Evolutionary conservation across 2,797 vertebrate genomes (phyloP).

Genomic region (Mormyrus proboscirostris): DNA sequence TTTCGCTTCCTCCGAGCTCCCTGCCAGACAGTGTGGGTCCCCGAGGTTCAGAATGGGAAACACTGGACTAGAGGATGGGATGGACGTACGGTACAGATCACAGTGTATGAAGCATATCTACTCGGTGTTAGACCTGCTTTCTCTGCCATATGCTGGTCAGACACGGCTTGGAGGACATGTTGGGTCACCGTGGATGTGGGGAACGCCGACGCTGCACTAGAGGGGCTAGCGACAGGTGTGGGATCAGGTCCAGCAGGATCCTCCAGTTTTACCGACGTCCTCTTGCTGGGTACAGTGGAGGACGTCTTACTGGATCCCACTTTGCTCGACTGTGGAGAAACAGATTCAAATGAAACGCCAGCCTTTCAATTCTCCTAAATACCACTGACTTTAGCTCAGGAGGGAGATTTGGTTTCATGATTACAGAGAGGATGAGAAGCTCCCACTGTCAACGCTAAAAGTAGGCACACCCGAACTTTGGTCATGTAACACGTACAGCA

Average conservation of each 20-base stretch:
- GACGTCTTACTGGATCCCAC: conserved; percentile 44
- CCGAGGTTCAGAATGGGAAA: neutral
- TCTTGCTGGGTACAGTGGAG: conserved; percentile 45
- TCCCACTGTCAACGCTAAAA: neutral
- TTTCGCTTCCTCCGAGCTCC: neutral
- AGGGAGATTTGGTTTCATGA: neutral
- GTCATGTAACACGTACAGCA: neutral
- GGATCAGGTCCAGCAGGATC: conserved; percentile 26
- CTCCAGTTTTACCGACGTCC: conserved; percentile 47
- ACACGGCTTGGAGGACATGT: conserved; percentile 26
- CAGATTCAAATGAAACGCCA: neutral
- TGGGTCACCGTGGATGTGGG: neutral
- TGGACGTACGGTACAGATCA: neutral
- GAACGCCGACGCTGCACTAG: neutral
- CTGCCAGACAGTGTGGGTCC: neutral
- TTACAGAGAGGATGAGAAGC: neutral
- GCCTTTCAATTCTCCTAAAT: neutral
- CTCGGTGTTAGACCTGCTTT: conserved; percentile 23
- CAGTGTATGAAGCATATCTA: neutral
- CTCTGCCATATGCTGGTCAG: conserved; percentile 36
- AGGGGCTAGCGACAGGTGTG: conserved; percentile 25
- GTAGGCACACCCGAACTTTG: conserved; percentile 41
- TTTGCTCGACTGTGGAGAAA: conserved; percentile 55
- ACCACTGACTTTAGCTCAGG: neutral
- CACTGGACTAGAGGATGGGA: neutral